Conservation (phyloP, 2,113 vertebrate genomes). For the Asarcornis scutulata region DNA sequence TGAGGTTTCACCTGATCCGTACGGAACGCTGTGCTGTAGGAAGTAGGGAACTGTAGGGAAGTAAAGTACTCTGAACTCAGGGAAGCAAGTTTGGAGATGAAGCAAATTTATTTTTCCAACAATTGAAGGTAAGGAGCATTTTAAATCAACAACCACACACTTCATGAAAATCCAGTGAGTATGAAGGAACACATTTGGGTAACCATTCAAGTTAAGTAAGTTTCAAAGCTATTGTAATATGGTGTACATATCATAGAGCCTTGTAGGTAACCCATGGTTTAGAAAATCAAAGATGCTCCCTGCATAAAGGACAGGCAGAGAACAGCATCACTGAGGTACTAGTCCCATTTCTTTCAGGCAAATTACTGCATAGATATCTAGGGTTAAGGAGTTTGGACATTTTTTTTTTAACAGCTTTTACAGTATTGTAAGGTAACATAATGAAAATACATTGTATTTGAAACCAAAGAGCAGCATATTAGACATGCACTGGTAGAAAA, state of each 20-base stretch:
- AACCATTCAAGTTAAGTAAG: slow-evolving; percentile 15
- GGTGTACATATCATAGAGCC: not conserved
- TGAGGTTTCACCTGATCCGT: not conserved
- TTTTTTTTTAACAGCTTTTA: slow-evolving; percentile 56
- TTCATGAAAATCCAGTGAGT: slow-evolving; percentile 40
- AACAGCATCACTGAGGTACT: slow-evolving; percentile 53
- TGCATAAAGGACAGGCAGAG: slow-evolving; percentile 26
- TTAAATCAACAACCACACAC: slow-evolving; percentile 42
- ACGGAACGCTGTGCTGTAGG: not conserved
- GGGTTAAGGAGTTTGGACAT: slow-evolving; percentile 10
- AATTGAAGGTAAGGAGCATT: slow-evolving; percentile 33
- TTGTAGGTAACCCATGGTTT: not conserved
- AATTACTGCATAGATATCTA: slow-evolving; percentile 71
- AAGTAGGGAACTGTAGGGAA: not conserved
- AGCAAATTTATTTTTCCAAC: slow-evolving; percentile 70
- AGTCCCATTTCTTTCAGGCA: slow-evolving; percentile 36
- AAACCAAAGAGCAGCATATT: slow-evolving; percentile 64
- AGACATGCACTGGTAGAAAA: slow-evolving; percentile 66
- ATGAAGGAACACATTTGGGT: not conserved
- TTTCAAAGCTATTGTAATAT: not conserved
- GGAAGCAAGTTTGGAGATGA: slow-evolving; percentile 36
- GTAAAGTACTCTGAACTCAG: not conserved
- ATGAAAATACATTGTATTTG: slow-evolving; percentile 62
- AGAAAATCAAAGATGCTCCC: slow-evolving; percentile 23
- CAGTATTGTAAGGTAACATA: not conserved